Evolutionary conservation across 2,888 invertebrate genomes (phyloP).

Genomic region (Andrena haemorrhoa): DNA sequence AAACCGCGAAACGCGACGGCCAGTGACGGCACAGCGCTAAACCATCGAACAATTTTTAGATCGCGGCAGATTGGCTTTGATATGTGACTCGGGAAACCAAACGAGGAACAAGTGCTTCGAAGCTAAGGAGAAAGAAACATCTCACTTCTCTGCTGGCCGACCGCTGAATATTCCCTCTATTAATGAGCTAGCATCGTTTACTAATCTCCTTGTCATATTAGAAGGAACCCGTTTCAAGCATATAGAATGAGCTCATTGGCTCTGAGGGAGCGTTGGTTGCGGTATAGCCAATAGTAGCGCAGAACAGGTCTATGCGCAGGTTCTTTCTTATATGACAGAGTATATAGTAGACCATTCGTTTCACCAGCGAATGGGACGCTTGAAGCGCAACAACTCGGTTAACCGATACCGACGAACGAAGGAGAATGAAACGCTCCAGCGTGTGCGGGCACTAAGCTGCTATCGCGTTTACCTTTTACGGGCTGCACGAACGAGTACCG

Average conservation of each 20-base stretch:
- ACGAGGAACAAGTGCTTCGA: slow-evolving; percentile 42
- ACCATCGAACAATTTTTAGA: slow-evolving; percentile 69
- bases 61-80: slow-evolving; percentile 79
- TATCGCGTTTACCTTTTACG: slow-evolving; percentile 76
- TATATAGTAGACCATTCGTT: no score
- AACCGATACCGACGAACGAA: slow-evolving; percentile 25
- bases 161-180: not conserved
- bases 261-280: no score
- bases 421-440: no score
- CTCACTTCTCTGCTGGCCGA: not conserved
- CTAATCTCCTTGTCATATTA: no score
- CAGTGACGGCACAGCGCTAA: slow-evolving; percentile 28
- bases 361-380: slow-evolving; percentile 11
- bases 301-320: no score
- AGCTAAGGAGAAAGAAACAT: not conserved
- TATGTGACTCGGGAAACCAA: slow-evolving; percentile 78
- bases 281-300: no score
- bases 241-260: no score
- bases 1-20: not conserved
- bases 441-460: not conserved
- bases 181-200: not conserved
- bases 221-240: no score
- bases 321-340: no score
- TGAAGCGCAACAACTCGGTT: slow-evolving; percentile 14
- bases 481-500: slow-evolving; percentile 73